phyloP scores from a whole-genome alignment of 1,140 invertebrate genomes.

The Psilanteris sp. region DNA sequence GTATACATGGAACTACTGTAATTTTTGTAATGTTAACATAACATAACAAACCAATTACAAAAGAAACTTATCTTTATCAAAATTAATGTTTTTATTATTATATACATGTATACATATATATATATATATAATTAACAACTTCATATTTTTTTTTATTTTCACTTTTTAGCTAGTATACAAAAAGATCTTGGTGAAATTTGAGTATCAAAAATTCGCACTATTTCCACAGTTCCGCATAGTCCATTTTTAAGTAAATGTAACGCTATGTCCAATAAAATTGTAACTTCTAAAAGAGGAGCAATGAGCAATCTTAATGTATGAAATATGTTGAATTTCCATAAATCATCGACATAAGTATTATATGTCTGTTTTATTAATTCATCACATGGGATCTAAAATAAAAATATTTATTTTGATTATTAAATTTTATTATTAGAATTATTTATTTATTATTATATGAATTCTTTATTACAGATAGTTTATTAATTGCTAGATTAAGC shows the following conservation, averaged over 20 bases:
- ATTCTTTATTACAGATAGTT: too few relatives aligned
- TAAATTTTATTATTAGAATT: too few relatives aligned
- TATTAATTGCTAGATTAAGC: too few relatives aligned
- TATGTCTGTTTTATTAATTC: slow-evolving; percentile 79
- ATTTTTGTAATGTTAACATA: too few relatives aligned
- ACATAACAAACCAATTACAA: too few relatives aligned
- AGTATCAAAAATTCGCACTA: slow-evolving; percentile 88
- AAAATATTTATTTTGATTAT: slow-evolving; percentile 2
- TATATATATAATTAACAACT: too few relatives aligned
- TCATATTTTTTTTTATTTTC: slow-evolving; percentile 2
- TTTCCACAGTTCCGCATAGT: slow-evolving; percentile 82
- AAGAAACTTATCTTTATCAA: too few relatives aligned
- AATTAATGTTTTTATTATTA: too few relatives aligned
- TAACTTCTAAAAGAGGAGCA: slow-evolving; percentile 90
- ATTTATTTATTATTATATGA: too few relatives aligned
- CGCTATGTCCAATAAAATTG: slow-evolving; percentile 91
- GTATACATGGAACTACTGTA: too few relatives aligned
- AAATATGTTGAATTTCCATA: slow-evolving; percentile 87
- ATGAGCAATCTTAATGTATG: slow-evolving; percentile 89
- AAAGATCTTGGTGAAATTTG: slow-evolving; percentile 88
- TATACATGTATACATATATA: too few relatives aligned
- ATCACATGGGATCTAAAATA: slow-evolving; percentile 77
- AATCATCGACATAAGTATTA: slow-evolving; percentile 75
- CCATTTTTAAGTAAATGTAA: slow-evolving; percentile 87
- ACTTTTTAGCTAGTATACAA: slow-evolving; percentile 83